Conservation (phyloP, 2,113 vertebrate species). For the Trachemys scripta region DNA sequence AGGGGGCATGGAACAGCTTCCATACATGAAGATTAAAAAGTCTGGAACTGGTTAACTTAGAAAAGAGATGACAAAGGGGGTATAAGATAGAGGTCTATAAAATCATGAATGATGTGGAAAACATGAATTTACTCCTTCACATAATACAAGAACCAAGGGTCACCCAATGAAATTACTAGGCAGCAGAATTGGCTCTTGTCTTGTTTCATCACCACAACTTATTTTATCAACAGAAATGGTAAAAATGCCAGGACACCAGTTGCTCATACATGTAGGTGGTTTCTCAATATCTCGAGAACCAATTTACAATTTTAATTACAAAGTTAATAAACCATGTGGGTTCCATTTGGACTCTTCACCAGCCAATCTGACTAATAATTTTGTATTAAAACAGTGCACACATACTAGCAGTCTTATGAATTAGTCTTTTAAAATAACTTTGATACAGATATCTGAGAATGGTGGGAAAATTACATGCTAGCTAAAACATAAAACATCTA, state of each 20-base stretch:
- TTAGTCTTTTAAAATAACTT: constrained; percentile 39
- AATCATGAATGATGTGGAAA: not conserved
- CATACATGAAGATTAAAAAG: not conserved
- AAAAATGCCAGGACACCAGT: not conserved
- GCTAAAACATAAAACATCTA: not conserved
- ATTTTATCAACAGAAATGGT: not conserved
- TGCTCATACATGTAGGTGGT: not conserved
- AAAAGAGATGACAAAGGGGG: not conserved
- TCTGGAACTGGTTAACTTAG: not conserved
- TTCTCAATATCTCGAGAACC: not conserved
- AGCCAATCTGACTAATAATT: not conserved
- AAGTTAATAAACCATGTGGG: not conserved
- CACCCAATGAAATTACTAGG: not conserved
- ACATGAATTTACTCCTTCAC: not conserved
- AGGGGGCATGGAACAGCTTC: not conserved
- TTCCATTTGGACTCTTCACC: not conserved
- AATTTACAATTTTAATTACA: not conserved
- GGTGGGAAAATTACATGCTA: constrained; percentile 6
- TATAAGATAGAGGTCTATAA: not conserved
- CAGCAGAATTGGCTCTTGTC: not conserved
- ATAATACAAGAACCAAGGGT: not conserved
- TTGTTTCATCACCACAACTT: not conserved
- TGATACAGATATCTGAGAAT: not conserved
- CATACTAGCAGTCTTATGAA: not conserved
- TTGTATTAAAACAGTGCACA: not conserved